Percentiles rank a stretch among this genome's conserved stretches.
Conservation (phyloP, 2,888 invertebrate species). For the Chloroclystis v-ata region DNA sequence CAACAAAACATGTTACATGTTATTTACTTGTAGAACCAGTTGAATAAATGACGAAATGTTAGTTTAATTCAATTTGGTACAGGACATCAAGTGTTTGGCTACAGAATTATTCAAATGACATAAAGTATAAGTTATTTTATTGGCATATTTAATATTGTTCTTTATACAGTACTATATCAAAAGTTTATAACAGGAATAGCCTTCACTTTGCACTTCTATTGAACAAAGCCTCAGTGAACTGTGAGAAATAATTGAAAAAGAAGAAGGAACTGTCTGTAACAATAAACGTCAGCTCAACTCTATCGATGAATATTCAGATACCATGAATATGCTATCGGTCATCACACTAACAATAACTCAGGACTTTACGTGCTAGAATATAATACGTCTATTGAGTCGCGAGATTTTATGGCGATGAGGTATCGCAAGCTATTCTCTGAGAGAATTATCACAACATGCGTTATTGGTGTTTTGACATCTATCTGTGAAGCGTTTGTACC, state of each 20-base stretch:
- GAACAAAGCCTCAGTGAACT: background rate
- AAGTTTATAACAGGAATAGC: too few relatives aligned
- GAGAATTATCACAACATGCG: background rate
- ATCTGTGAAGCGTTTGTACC: background rate
- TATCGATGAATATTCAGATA: constrained; percentile 67
- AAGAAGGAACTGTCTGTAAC: constrained; percentile 33
- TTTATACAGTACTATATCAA: too few relatives aligned
- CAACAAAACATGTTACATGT: too few relatives aligned
- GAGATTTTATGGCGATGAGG: constrained; percentile 15
- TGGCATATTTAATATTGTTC: too few relatives aligned
- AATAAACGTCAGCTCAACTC: constrained; percentile 68
- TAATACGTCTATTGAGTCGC: constrained; percentile 26
- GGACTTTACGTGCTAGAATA: constrained; percentile 53
- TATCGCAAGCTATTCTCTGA: constrained; percentile 6
- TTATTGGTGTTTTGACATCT: background rate
- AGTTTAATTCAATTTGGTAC: too few relatives aligned
- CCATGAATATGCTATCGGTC: constrained; percentile 61
- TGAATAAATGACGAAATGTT: too few relatives aligned
- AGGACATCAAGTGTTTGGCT: too few relatives aligned
- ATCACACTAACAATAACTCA: constrained; percentile 39
- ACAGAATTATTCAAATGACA: too few relatives aligned
- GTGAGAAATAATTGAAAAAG: background rate
- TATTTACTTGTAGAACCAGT: too few relatives aligned
- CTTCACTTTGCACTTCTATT: too few relatives aligned
- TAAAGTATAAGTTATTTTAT: too few relatives aligned